Evolutionary conservation across 2,797 vertebrate genomes (phyloP).

Genomic region (Sebastes paucispinis): DNA sequence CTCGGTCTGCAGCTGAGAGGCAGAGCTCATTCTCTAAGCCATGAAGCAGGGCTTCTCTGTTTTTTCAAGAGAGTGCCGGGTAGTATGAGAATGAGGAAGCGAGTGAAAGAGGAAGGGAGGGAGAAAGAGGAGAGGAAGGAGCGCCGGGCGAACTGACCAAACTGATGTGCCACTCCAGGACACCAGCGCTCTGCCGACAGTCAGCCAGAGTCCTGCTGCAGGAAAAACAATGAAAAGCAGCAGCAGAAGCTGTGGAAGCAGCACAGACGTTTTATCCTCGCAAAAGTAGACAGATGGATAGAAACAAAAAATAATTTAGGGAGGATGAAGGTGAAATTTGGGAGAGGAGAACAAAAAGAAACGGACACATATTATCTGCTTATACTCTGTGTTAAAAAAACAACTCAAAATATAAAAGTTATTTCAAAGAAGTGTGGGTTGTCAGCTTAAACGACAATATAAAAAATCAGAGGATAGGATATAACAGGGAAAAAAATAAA

Average conservation of each 20-base stretch:
- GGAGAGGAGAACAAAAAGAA: neutral
- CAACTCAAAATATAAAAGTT: neutral
- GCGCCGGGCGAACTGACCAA: constrained; percentile 85
- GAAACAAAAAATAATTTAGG: neutral
- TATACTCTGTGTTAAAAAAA: neutral
- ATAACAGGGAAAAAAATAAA: neutral
- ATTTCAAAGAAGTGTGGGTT: neutral
- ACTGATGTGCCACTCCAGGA: constrained; percentile 85
- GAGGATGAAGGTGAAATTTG: neutral
- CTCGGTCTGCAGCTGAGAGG: constrained; percentile 60
- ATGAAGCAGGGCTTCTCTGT: constrained; percentile 85
- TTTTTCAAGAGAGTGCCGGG: constrained; percentile 65
- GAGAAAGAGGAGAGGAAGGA: constrained; percentile 69
- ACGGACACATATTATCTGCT: neutral
- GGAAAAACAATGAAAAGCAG: constrained; percentile 40
- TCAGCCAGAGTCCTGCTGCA: constrained; percentile 38
- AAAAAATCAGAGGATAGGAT: neutral
- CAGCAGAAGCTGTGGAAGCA: constrained; percentile 9
- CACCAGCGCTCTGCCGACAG: constrained; percentile 64
- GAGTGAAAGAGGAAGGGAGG: constrained; percentile 63
- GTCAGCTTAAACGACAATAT: neutral
- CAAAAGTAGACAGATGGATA: neutral
- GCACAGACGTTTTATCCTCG: neutral
- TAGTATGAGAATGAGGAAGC: constrained; percentile 62
- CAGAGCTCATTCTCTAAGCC: constrained; percentile 83